phyloP scores from a whole-genome alignment of 2,888 invertebrate species.

The Lysandra bellargus region DNA sequence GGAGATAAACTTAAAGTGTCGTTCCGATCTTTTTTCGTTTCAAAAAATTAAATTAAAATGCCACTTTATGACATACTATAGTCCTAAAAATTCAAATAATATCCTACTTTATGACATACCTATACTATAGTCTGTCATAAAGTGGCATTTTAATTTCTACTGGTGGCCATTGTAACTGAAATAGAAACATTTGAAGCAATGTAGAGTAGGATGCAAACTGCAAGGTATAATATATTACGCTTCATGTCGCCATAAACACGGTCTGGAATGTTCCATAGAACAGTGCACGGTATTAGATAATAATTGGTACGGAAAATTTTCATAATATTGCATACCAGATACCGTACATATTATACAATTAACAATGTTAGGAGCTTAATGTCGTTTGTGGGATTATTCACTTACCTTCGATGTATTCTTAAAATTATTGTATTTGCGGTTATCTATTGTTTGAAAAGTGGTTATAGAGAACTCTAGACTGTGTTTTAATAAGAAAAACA shows the following conservation, averaged over 20 bases:
- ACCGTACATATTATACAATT: background rate
- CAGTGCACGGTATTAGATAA: background rate
- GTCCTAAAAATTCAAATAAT: too few species aligned
- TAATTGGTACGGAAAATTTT: conserved; percentile 18
- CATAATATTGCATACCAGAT: background rate
- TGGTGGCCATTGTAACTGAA: background rate
- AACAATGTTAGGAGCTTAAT: background rate
- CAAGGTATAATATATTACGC: background rate
- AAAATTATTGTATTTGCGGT: too few species aligned
- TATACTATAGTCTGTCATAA: too few species aligned
- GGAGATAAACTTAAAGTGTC: too few species aligned
- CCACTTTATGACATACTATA: too few species aligned
- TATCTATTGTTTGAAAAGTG: too few species aligned
- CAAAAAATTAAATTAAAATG: too few species aligned
- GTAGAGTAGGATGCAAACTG: background rate
- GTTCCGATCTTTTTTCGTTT: too few species aligned
- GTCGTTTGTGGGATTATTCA: conserved; percentile 16
- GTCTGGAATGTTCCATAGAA: conserved; percentile 14
- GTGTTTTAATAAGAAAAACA: too few species aligned
- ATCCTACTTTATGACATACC: too few species aligned
- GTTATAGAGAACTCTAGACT: too few species aligned
- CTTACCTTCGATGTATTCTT: background rate
- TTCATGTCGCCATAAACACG: background rate
- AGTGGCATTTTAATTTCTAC: too few species aligned
- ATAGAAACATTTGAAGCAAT: background rate